Evolutionary conservation across 2,888 invertebrate genomes (phyloP), one percentile per base, ranked within the genome.

Genomic region (Acanthoscelides obtectus): DNA sequence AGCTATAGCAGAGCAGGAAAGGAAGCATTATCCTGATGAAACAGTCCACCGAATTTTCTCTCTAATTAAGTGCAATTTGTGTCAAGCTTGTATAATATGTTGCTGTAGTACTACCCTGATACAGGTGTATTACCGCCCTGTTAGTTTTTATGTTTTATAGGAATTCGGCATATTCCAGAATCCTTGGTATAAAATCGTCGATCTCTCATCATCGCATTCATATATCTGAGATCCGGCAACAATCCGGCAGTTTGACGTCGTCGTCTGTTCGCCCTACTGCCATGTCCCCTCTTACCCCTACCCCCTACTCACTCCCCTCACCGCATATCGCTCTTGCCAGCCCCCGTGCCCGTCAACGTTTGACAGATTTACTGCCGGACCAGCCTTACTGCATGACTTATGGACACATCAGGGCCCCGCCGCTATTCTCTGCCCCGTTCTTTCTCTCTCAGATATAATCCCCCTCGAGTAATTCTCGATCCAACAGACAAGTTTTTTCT

Each of bases 321-420:
- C 45, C 45, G 45, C 45, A 45, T 45, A 45, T 45, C 45, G 3
- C 45, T 45, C 79, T 78, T 80, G 80, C 78, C 80, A 77, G 75
- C 75, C 74, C 72, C 73, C 76, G 80, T 83, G 82, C 83, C 81
- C 81, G 45, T 81, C 77, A 79, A 80, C 75, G 79, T 83, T 82
- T 84, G 85, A 85, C 85, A 85, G 84, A 85, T 85, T 85, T 85
- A 85, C 84, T 83, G 83, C 83, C 78, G 83, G 83, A 84, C 84
- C 84, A 84, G 85, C 84, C 85, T 85, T 85, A 85, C 84, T 45
- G 45, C 84, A 85, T 85, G 84, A 85, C 85, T 85, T 85, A 85
- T 85, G 84, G 83, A 84, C 84, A 84, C 84, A 83, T 45, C 45
- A 45, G 45, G 45, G 45, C 45, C 45, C 45, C 45, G 45, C 45